Evolutionary conservation across 2,113 vertebrate genomes (phyloP).

Genomic region (Cheirogaleus medius): DNA sequence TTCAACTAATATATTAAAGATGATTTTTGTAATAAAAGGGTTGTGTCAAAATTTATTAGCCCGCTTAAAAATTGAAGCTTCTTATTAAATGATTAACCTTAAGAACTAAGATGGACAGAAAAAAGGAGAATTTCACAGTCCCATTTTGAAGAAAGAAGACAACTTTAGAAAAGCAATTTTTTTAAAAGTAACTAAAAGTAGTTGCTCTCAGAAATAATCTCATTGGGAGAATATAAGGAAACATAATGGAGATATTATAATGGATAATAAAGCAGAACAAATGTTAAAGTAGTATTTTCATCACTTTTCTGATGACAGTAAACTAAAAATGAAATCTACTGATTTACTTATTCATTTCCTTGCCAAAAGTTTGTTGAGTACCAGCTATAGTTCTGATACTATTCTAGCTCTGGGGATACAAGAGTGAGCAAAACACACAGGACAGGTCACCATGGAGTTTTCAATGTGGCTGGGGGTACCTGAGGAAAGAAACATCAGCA

Average conservation of each 20-base stretch:
- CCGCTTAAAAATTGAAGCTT: neutral
- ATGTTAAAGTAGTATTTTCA: neutral
- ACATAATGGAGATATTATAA: neutral
- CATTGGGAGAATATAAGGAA: neutral
- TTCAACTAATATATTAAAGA: neutral
- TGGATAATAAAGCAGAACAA: neutral
- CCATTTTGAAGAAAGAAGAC: neutral
- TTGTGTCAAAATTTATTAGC: neutral
- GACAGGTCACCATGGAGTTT: neutral
- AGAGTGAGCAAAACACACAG: neutral
- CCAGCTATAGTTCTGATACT: neutral
- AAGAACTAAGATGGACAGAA: neutral
- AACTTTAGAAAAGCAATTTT: neutral
- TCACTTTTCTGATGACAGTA: neutral
- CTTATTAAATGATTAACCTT: neutral
- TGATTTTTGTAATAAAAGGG: neutral
- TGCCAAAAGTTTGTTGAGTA: neutral
- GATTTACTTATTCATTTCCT: neutral
- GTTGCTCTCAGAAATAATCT: neutral
- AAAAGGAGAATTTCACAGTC: neutral
- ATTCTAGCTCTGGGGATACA: neutral
- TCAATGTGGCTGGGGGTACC: neutral
- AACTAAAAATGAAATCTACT: neutral
- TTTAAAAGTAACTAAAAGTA: neutral
- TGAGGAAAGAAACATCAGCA: neutral